Evolutionary conservation across 2,113 vertebrate species (phyloP).

Genomic region (Pomatorhinus ruficollis): DNA sequence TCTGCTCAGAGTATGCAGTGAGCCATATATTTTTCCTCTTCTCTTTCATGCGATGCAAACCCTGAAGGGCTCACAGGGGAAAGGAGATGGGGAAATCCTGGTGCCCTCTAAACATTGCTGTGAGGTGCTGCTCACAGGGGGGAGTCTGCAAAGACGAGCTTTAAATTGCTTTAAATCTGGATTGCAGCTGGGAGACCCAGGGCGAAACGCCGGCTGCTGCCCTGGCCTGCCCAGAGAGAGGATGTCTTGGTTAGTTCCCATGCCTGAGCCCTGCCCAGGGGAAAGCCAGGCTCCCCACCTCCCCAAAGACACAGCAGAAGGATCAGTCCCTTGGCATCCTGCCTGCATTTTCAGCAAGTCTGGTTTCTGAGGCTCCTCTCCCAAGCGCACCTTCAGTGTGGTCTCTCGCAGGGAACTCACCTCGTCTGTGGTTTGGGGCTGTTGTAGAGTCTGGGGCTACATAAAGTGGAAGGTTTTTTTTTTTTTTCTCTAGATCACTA

Average conservation of each 20-base stretch:
- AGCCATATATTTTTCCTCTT: neutral
- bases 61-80: neutral
- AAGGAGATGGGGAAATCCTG: neutral
- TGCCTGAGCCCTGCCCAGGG: neutral
- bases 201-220: accelerated
- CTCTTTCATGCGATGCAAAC: neutral
- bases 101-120: neutral
- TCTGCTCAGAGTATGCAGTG: neutral
- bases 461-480: accelerated
- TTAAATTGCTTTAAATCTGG: neutral
- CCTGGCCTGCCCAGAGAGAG: neutral
- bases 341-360: neutral
- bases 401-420: accelerated
- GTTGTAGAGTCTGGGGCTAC: accelerated
- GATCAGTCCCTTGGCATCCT: neutral
- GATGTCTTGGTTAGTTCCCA: accelerated
- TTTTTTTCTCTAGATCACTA: neutral
- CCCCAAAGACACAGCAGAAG: accelerated
- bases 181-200: accelerated
- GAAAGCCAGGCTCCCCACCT: neutral
- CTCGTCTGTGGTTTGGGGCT: accelerated
- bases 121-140: neutral
- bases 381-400: neutral
- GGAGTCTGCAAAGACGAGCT: neutral
- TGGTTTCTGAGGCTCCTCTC: neutral